Percentiles rank a stretch among this genome's conserved stretches.
Evolutionary conservation across 2,113 vertebrate genomes (phyloP).

Genomic region (Corapipo altera): DNA sequence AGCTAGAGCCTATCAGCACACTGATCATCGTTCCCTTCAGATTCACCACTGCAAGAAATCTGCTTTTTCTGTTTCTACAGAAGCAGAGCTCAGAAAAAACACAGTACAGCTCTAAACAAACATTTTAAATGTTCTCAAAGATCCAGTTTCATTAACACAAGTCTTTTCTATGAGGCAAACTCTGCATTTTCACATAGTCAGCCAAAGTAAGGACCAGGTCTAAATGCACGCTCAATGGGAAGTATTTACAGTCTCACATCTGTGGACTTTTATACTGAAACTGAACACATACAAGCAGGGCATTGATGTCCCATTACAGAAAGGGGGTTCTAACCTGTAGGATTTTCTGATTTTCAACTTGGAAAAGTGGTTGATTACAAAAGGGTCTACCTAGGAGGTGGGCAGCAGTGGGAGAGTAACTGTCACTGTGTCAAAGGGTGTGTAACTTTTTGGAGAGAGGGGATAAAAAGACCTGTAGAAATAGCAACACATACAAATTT

Average conservation of each 20-base stretch:
- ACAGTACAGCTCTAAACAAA: not conserved
- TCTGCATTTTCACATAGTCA: not conserved
- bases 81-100: not conserved
- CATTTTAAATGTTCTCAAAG: not conserved
- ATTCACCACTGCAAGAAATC: not conserved
- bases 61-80: not conserved
- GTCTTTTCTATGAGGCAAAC: not conserved
- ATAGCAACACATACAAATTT: not conserved
- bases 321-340: not conserved
- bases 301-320: rapidly evolving
- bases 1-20: not conserved
- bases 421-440: not conserved
- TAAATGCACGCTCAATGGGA: not conserved
- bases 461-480: not conserved
- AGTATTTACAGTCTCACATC: not conserved
- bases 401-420: not conserved
- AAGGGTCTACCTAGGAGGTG: not conserved
- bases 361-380: not conserved
- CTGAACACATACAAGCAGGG: not conserved
- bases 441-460: not conserved
- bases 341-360: not conserved
- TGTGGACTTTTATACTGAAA: not conserved
- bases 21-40: not conserved
- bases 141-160: not conserved
- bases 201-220: not conserved